phyloP scores from a whole-genome alignment of 2,113 vertebrate species.

The Notiomystis cincta region DNA sequence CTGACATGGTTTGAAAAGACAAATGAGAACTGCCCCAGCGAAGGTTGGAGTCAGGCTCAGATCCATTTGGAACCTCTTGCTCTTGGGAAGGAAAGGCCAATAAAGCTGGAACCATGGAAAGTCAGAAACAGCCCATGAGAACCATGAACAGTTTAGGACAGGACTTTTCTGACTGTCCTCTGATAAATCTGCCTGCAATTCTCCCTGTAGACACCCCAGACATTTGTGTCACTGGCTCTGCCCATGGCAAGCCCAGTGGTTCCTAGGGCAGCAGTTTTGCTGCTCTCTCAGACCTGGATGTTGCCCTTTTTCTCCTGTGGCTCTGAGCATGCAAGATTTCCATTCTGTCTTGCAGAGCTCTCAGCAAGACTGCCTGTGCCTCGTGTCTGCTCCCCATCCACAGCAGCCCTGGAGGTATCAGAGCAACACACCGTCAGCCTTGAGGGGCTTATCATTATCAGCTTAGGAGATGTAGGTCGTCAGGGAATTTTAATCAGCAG shows the following conservation, averaged over 20 bases:
- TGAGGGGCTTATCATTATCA: slow-evolving; percentile 84
- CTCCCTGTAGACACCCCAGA: background rate
- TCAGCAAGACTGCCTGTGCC: background rate
- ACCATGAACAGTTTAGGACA: background rate
- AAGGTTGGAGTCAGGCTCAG: background rate
- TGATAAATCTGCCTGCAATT: background rate
- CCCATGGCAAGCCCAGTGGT: background rate
- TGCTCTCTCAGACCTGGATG: background rate
- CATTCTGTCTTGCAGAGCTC: background rate
- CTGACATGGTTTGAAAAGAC: background rate
- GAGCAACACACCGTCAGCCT: slow-evolving; percentile 58
- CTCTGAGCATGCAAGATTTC: background rate
- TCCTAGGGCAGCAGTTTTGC: background rate
- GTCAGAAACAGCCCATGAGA: background rate
- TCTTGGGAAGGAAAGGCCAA: background rate
- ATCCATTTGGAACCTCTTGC: background rate
- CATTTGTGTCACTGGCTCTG: background rate
- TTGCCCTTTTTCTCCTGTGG: rapidly evolving
- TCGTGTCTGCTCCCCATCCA: slow-evolving; percentile 40
- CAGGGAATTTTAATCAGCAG: slow-evolving; percentile 69
- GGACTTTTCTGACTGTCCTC: background rate
- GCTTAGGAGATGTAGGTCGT: slow-evolving; percentile 82
- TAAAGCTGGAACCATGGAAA: background rate
- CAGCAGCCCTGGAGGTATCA: slow-evolving; percentile 48
- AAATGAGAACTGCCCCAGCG: background rate